These are phyloP conservation scores for Craniophora ligustri DNA, from an alignment of 2,888 invertebrate species.

Conservation along the genomic window DNA sequence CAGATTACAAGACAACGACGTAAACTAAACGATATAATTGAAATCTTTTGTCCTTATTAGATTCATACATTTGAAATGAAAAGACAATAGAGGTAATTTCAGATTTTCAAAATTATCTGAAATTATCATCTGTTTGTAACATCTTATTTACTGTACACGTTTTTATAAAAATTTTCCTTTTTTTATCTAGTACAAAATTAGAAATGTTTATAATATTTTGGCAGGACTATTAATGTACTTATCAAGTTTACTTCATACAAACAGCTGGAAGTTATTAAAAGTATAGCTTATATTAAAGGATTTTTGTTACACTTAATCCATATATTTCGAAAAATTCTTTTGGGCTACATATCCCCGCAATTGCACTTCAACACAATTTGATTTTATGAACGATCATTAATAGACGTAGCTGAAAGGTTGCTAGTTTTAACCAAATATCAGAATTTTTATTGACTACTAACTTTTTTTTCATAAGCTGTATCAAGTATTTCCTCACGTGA, in stretches of 20 bases:
- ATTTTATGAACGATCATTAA: background rate
- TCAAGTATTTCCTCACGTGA: no score
- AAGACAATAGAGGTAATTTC: background rate
- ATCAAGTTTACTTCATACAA: background rate
- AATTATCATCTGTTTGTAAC: conserved; percentile 1
- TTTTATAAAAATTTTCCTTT: conserved; percentile 31
- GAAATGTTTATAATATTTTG: background rate
- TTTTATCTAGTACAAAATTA: background rate
- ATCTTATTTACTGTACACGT: conserved; percentile 6
- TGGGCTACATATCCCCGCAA: conserved; percentile 15
- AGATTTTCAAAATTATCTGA: background rate
- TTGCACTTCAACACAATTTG: conserved; percentile 2
- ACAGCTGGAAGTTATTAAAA: conserved; percentile 18
- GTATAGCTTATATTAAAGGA: conserved; percentile 1
- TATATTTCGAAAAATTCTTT: background rate
- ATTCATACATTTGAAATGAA: background rate
- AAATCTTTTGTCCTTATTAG: background rate
- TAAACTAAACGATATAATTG: conserved; percentile 1
- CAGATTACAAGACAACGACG: conserved; percentile 26
- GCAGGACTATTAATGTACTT: background rate
- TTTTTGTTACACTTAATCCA: background rate
- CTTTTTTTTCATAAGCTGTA: background rate
- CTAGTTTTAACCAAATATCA: background rate
- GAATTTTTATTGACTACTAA: background rate
- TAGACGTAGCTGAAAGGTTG: conserved; percentile 13